Base-by-base conservation (phyloP, 35 echinoderm and acorn worm species). In the Apostichopus japonicus region DNA sequence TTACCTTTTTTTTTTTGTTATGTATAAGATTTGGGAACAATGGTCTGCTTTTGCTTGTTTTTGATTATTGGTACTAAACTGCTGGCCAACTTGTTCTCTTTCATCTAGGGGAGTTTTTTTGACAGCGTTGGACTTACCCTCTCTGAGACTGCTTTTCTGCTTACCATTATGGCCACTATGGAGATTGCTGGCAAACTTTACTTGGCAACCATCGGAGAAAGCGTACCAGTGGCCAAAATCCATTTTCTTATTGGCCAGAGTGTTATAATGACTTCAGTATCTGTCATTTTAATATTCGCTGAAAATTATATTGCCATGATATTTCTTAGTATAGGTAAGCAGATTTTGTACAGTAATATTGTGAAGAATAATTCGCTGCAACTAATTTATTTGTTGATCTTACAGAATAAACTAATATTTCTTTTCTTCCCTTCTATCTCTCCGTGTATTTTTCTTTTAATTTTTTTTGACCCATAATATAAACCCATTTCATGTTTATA, bases 181-280 rank as follows among this genome's bases (percentile, higher is more conserved):
- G 90, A 91, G 90, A 91, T 91, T 79, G 72, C 51, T 6, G 90
- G 90, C 16, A 91, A 91, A 79, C 11, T 79, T 1, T 91, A 91
- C 27, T 55, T 91, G 17, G 71, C 90, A 16, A 89, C 86, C 44
- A 63, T 89, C 51, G 86, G 86, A 67, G 86, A 89, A 73, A 72
- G 59, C 24, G 86, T 89, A 89, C 86, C 86, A 53, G 86, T 89
- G 86, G 86, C 86, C 61, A 89, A 89, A 89, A 54, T 89, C 86
- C 86, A 89, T 89, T 89, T 89, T 73, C 67, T 89, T 44, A 89
- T 89, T 72, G 86, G 86, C 86, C 86, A 89, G 86, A 72, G 86
- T 62, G 62, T 89, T 53, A 89, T 89, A 72, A 89, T 89, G 86
- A 89, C 86, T 63, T 72, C 33, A 17, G 51, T 89, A 5, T 89